Percentiles rank a stretch among this genome's conserved stretches.
phyloP scores from a whole-genome alignment of 2,888 invertebrate species.

The Ceriagrion tenellum region DNA sequence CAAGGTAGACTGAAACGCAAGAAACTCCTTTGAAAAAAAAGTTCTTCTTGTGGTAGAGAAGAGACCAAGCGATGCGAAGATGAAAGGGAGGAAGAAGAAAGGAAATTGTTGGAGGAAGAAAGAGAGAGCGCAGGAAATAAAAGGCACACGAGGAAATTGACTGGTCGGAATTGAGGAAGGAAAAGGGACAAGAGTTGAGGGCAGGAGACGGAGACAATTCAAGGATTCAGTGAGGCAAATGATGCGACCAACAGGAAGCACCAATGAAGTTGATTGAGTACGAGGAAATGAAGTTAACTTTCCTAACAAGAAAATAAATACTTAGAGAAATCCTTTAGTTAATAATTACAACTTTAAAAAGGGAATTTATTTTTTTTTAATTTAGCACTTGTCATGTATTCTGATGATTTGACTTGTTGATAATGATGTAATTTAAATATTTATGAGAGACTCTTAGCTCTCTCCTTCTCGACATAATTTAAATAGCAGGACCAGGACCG shows the following conservation, averaged over 20 bases:
- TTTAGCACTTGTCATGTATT: too few species aligned
- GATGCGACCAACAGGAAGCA: neutral
- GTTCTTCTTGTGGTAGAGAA: neutral
- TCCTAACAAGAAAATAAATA: neutral
- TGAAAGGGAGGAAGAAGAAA: neutral
- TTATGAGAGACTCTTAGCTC: too few species aligned
- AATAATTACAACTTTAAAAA: too few species aligned
- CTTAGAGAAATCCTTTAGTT: too few species aligned
- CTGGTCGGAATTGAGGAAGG: neutral
- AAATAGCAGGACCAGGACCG: too few species aligned
- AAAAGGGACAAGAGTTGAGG: neutral
- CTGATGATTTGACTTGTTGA: too few species aligned
- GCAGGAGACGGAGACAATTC: neutral
- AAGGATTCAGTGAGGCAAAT: neutral
- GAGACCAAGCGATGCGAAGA: neutral
- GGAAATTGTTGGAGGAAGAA: neutral
- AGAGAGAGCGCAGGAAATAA: neutral
- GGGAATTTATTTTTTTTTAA: too few species aligned
- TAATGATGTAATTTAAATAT: too few species aligned
- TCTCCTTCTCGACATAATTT: too few species aligned
- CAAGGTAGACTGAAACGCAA: neutral
- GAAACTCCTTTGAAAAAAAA: neutral
- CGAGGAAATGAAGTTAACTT: neutral
- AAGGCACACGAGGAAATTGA: neutral
- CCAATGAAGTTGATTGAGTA: neutral